Evolutionary conservation across 1,140 invertebrate genomes (phyloP).

Genomic region (Danaus plexippus): DNA sequence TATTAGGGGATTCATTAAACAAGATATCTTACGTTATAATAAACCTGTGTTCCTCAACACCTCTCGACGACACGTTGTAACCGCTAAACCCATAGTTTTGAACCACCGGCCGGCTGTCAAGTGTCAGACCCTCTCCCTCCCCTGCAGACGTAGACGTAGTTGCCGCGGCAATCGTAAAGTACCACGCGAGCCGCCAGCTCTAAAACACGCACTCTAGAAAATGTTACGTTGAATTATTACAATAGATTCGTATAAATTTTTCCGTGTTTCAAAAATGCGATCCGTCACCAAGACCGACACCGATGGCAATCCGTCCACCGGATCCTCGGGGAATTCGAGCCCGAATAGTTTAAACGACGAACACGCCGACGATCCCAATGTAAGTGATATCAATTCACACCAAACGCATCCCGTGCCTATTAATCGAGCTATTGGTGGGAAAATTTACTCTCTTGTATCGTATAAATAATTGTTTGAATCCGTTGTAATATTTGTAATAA

Average conservation of each 20-base stretch:
- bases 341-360: constrained; percentile 7
- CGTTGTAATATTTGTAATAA: too few relatives aligned
- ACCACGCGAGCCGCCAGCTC: constrained; percentile 4
- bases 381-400: constrained; percentile 12
- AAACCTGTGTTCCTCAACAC: too few relatives aligned
- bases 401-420: too few relatives aligned
- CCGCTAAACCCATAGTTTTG: not conserved
- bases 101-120: constrained; percentile 1
- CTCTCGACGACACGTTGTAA: too few relatives aligned
- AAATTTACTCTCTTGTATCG: too few relatives aligned
- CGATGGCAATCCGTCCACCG: constrained; percentile 6
- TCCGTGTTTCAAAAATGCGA: constrained; percentile 13
- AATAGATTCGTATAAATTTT: constrained; percentile 9
- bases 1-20: too few relatives aligned
- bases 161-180: not conserved
- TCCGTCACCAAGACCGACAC: constrained; percentile 4
- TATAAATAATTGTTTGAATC: too few relatives aligned
- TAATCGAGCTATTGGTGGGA: too few relatives aligned
- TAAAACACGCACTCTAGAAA: constrained; percentile 10
- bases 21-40: too few relatives aligned
- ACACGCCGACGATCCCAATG: constrained; percentile 14
- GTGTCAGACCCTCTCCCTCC: constrained; percentile 8
- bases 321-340: constrained; percentile 7
- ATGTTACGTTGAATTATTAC: constrained; percentile 14
- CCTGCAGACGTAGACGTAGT: not conserved